Percentiles rank a stretch among this genome's conserved stretches.
Evolutionary conservation across 2,888 invertebrate species (phyloP).

Genomic region (Agrenia bidenticulata): DNA sequence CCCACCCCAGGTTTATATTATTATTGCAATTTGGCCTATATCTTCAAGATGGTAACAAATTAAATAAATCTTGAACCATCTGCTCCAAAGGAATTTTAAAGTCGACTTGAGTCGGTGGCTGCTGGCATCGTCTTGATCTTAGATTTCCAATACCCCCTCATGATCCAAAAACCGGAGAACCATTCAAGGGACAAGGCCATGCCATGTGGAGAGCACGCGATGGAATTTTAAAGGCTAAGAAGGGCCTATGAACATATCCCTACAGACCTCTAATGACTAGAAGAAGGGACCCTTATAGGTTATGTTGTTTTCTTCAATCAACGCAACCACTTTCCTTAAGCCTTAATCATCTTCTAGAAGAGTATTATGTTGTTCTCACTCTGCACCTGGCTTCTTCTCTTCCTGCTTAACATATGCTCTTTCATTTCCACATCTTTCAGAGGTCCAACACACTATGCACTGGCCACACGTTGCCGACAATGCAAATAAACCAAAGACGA

Average conservation of each 20-base stretch:
- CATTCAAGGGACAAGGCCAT: neutral
- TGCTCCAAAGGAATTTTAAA: too few species aligned
- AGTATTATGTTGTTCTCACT: neutral
- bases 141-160: too few species aligned
- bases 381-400: slow-evolving; percentile 17
- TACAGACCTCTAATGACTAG: slow-evolving; percentile 1
- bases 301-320: slow-evolving; percentile 4
- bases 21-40: too few species aligned
- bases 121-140: too few species aligned
- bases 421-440: neutral
- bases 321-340: neutral
- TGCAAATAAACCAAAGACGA: neutral
- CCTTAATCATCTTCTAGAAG: neutral
- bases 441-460: slow-evolving; percentile 7
- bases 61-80: too few species aligned
- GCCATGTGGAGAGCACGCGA: slow-evolving; percentile 22
- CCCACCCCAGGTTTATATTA: too few species aligned
- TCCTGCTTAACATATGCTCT: slow-evolving; percentile 17
- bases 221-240: slow-evolving; percentile 4
- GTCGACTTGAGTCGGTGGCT: too few species aligned
- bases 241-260: neutral
- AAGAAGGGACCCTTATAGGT: too few species aligned
- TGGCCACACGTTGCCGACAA: too few species aligned
- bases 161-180: neutral
- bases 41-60: too few species aligned